These are phyloP conservation scores for Lypha dubia DNA, from an alignment of 2,888 invertebrate species.

Conservation along the genomic window DNA sequence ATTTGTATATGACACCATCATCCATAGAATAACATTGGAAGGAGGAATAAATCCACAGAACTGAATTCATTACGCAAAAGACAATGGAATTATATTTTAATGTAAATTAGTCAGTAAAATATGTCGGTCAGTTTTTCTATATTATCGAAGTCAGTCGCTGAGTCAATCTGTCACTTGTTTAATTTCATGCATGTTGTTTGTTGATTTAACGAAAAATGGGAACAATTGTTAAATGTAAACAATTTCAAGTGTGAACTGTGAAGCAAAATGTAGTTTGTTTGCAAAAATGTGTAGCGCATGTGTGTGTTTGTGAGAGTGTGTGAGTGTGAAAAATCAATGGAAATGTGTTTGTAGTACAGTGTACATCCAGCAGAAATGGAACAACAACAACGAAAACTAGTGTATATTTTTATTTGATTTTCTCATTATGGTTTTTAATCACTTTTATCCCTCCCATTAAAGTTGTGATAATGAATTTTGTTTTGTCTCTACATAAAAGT, in stretches of 20 bases:
- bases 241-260: constrained; percentile 46
- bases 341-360: background rate
- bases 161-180: constrained; percentile 11
- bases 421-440: constrained; percentile 52
- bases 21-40: background rate
- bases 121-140: too few relatives aligned
- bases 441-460: background rate
- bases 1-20: too few relatives aligned
- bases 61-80: too few relatives aligned
- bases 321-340: constrained; percentile 33
- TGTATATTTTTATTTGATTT: constrained; percentile 37
- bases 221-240: constrained; percentile 62
- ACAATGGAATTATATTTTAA: background rate
- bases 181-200: constrained; percentile 10
- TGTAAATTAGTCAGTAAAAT: too few relatives aligned
- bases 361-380: background rate
- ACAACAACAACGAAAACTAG: background rate
- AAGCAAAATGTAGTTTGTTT: constrained; percentile 38
- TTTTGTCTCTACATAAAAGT: background rate
- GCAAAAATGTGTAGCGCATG: background rate
- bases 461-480: constrained; percentile 41
- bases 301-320: too few relatives aligned
- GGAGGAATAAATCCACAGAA: too few relatives aligned
- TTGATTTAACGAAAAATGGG: constrained; percentile 53
- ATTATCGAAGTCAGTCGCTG: background rate